Evolutionary conservation across 1,140 invertebrate species (phyloP).

Genomic region (Acromyrmex heyeri): DNA sequence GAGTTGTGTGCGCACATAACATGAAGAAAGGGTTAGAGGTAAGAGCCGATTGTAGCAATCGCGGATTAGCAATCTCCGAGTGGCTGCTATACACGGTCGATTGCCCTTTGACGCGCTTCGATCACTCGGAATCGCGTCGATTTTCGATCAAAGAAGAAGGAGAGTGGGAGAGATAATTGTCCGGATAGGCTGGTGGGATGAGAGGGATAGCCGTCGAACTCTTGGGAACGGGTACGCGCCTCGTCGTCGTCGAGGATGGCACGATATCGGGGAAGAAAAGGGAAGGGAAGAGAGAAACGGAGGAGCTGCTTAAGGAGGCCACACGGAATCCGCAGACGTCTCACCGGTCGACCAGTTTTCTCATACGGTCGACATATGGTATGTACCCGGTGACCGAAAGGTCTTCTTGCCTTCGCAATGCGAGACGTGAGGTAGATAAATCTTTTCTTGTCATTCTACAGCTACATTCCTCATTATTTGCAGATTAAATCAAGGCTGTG

Average conservation of each 20-base stretch:
- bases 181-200: conserved; percentile 21
- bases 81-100: conserved; percentile 19
- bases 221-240: conserved; percentile 70
- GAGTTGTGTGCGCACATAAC: not conserved
- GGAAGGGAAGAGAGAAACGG: conserved; percentile 60
- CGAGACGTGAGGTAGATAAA: not conserved
- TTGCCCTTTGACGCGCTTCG: conserved; percentile 42
- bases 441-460: not conserved
- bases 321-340: conserved; percentile 78
- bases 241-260: conserved; percentile 62
- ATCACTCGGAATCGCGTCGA: conserved; percentile 60
- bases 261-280: conserved; percentile 58
- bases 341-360: conserved; percentile 80
- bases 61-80: conserved; percentile 8
- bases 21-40: not conserved
- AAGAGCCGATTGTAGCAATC: not conserved
- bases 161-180: conserved; percentile 66
- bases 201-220: conserved; percentile 56
- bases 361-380: conserved; percentile 81
- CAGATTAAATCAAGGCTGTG: not conserved
- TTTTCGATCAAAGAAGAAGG: conserved; percentile 49
- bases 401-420: conserved; percentile 32
- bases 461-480: not conserved
- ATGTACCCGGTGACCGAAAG: conserved; percentile 75
- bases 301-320: conserved; percentile 77